Percentiles rank a stretch among this genome's conserved stretches.
Conservation (phyloP, 2,888 invertebrate species). For the Tenthredo livida region DNA sequence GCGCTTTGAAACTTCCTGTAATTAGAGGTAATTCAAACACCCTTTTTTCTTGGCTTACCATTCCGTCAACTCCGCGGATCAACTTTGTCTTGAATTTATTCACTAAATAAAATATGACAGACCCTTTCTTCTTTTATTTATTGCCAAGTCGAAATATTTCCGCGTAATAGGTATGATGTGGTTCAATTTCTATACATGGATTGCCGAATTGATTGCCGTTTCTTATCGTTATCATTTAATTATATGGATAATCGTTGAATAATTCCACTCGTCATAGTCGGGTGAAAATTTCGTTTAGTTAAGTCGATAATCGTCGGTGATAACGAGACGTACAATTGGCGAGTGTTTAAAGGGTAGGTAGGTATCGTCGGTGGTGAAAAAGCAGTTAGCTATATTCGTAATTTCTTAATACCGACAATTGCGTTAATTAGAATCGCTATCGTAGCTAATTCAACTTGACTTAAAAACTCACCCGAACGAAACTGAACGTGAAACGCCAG, state of each 20-base stretch:
- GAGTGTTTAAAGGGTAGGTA: slow-evolving; percentile 13
- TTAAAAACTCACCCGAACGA: slow-evolving; percentile 50
- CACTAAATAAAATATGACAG: neutral
- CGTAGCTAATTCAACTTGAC: slow-evolving; percentile 54
- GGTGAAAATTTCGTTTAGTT: slow-evolving; percentile 8
- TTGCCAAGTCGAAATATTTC: neutral
- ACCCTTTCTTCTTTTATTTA: neutral
- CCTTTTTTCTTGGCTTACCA: neutral
- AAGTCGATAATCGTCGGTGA: slow-evolving; percentile 32
- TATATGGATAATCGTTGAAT: slow-evolving; percentile 8
- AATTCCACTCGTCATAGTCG: slow-evolving; percentile 2
- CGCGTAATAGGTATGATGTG: neutral
- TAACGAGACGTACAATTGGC: slow-evolving; percentile 8
- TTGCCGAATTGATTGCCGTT: neutral
- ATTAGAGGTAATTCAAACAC: slow-evolving; percentile 22
- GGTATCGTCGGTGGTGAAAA: neutral
- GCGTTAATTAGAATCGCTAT: slow-evolving; percentile 51
- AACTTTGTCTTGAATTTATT: neutral
- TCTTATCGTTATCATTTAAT: too few relatives aligned
- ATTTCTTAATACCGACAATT: slow-evolving; percentile 55
- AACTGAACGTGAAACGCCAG: slow-evolving; percentile 42
- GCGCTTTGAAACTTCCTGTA: neutral
- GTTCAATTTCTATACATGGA: neutral
- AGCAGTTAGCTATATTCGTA: slow-evolving; percentile 40
- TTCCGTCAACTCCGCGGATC: neutral